Conservation (phyloP, 1,140 invertebrate species). For the Mesaphorura yosii region DNA sequence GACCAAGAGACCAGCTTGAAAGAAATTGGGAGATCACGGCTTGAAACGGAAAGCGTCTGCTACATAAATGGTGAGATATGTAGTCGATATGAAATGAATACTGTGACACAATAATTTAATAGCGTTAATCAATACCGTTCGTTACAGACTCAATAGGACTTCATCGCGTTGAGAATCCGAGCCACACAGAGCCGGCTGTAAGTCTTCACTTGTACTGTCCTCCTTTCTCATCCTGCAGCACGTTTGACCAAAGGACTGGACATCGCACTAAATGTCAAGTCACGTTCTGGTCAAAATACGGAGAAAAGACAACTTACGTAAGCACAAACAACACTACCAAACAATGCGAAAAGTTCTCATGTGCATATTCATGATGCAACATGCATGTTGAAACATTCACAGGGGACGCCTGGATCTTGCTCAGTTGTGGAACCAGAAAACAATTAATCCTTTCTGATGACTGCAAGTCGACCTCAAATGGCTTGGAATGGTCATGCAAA, state of each 20-base stretch:
- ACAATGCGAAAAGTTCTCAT: background rate
- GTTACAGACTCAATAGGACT: conserved; percentile 76
- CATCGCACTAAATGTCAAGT: conserved; percentile 54
- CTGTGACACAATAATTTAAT: background rate
- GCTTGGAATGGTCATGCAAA: too few species aligned
- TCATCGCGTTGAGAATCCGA: conserved; percentile 91
- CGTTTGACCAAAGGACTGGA: conserved; percentile 85
- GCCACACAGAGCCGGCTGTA: conserved; percentile 71
- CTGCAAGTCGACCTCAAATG: too few species aligned
- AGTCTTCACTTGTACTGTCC: conserved; percentile 94
- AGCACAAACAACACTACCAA: background rate
- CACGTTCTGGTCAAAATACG: conserved; percentile 85
- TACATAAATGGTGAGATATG: conserved; percentile 79
- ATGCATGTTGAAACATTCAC: too few species aligned
- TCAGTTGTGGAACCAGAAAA: background rate
- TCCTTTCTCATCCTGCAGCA: conserved; percentile 73
- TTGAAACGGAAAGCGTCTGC: conserved; percentile 66
- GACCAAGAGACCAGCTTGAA: conserved; percentile 34
- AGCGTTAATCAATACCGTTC: too few species aligned
- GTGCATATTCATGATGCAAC: too few species aligned
- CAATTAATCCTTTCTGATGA: too few species aligned
- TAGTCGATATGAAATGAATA: background rate
- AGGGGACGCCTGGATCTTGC: background rate
- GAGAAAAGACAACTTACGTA: conserved; percentile 35
- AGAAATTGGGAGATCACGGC: conserved; percentile 49